phyloP scores from a whole-genome alignment of 2,797 vertebrate genomes.

The Pseudochromis fuscus region DNA sequence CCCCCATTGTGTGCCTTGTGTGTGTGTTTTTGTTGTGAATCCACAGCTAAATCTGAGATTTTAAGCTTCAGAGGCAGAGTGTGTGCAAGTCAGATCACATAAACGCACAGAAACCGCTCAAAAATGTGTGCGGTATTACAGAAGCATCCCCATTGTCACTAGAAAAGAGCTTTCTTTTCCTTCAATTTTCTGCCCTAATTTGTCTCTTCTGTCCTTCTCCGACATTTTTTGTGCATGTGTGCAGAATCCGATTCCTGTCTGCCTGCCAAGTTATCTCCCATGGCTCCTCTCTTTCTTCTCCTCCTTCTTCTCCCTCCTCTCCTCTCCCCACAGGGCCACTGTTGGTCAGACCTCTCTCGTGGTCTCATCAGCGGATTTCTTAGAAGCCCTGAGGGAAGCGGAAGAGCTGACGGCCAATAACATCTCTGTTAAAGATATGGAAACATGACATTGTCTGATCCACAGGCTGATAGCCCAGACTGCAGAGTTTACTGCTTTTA shows the following conservation, averaged over 20 bases:
- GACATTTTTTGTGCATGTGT: constrained; percentile 21
- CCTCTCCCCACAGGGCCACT: constrained; percentile 27
- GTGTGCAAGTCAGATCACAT: constrained; percentile 24
- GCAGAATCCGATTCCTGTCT: constrained; percentile 41
- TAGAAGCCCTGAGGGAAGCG: constrained; percentile 61
- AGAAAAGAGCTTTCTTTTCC: constrained; percentile 35
- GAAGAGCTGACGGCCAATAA: constrained; percentile 61
- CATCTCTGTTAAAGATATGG: constrained; percentile 56
- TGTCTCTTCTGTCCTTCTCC: constrained; percentile 30
- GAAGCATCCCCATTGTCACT: constrained; percentile 28
- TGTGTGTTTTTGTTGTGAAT: constrained; percentile 33
- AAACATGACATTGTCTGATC: constrained; percentile 62
- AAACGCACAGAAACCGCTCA: constrained; percentile 4
- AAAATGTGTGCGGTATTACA: constrained; percentile 14
- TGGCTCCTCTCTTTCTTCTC: constrained; percentile 28
- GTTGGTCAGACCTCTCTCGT: constrained; percentile 68
- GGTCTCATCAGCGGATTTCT: constrained; percentile 73
- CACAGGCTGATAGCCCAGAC: constrained; percentile 36
- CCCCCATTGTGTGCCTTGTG: constrained; percentile 10
- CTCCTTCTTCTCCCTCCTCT: background rate
- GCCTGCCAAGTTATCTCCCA: constrained; percentile 50
- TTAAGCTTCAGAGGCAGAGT: constrained; percentile 29
- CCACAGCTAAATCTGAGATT: constrained; percentile 33
- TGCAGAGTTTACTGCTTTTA: constrained; percentile 11
- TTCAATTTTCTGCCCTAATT: constrained; percentile 50